phyloP scores from a whole-genome alignment of 2,888 invertebrate genomes.

The Stegana nigrithorax region DNA sequence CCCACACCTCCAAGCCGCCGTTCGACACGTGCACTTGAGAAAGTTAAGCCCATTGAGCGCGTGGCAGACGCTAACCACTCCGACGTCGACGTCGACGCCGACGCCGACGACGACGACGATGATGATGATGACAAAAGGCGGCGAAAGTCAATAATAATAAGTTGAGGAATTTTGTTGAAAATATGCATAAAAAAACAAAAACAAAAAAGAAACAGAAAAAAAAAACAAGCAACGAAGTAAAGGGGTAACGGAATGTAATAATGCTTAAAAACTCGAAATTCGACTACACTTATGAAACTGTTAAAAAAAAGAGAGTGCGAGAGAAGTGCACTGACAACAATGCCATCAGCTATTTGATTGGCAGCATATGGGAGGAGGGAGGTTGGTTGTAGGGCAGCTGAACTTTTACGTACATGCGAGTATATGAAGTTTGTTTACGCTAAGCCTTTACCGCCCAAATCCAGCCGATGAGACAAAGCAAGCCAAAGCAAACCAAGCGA shows the following conservation, averaged over 20 bases:
- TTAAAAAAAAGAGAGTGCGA: no score
- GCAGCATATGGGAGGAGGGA: no score
- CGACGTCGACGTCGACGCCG: conserved; percentile 26
- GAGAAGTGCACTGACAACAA: no score
- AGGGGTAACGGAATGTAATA: conserved; percentile 60
- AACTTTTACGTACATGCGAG: no score
- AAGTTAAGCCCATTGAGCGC: conserved; percentile 6
- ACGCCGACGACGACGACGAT: conserved; percentile 15
- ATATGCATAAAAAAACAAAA: conserved; percentile 43
- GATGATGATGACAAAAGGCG: conserved; percentile 7
- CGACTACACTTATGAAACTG: conserved; percentile 42
- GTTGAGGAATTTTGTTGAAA: conserved; percentile 6
- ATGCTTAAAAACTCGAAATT: conserved; percentile 59
- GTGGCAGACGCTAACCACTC: conserved; percentile 24
- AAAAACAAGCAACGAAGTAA: conserved; percentile 48
- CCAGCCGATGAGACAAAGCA: no score
- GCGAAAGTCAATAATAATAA: conserved; percentile 18
- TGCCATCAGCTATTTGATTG: no score
- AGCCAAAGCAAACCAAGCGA: no score
- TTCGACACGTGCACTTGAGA: conserved; percentile 55
- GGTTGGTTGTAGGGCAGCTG: no score
- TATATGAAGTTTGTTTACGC: no score
- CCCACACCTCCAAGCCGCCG: no score
- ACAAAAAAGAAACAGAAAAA: conserved; percentile 16
- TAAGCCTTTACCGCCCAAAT: not conserved